Evolutionary conservation across 2,888 invertebrate species (phyloP), one percentile per base, ranked within the genome.

Genomic region (Ommatoiulus sabulosus): DNA sequence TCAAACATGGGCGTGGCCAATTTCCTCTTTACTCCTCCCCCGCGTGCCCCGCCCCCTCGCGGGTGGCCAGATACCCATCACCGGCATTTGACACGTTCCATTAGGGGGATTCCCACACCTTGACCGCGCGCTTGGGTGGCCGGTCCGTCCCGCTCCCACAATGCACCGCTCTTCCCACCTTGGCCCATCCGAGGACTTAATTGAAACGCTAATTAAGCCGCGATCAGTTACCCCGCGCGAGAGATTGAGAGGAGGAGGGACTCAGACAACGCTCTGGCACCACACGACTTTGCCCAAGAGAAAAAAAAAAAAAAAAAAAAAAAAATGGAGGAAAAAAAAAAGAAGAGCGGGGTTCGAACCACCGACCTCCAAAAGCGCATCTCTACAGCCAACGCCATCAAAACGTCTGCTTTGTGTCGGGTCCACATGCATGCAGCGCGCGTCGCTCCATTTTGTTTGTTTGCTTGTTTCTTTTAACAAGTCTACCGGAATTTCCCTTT

Each of bases 401-500:
- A 57, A 57, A 5, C 17, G 48, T 48, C 48, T 48, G 3, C 48
- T 48, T 10, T 10, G 48, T 15, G 17, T 57, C 17, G 57, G 46
- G 12, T 52, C 52, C 15, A 35, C 35, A 35, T 35, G n/a, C n/a
- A n/a, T n/a, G 52, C 8, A 5, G 20, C 63, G 63, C 20, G 8
- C n/a, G 20, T 63, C 63, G 8, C 63, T 15, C 57, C 57, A 57
- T 57, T 57, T 63, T 20, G 63, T 20, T 63, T 63, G 46, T 17
- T 63, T 20, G 63, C 8, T 63, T 63, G 20, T 63, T 63, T 63
- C 63, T 63, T 20, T 63, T 63, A 20, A 63, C 63, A 20, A 20
- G 63, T 63, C 63, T 63, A 63, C 63, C 63, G 63, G 63, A 63
- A 63, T 63, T 63, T 63, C 63, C 63, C 63, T 63, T 63, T 63